These are phyloP conservation scores for Agrochola lota DNA, from an alignment of 2,888 invertebrate genomes.

Conservation along the genomic window DNA sequence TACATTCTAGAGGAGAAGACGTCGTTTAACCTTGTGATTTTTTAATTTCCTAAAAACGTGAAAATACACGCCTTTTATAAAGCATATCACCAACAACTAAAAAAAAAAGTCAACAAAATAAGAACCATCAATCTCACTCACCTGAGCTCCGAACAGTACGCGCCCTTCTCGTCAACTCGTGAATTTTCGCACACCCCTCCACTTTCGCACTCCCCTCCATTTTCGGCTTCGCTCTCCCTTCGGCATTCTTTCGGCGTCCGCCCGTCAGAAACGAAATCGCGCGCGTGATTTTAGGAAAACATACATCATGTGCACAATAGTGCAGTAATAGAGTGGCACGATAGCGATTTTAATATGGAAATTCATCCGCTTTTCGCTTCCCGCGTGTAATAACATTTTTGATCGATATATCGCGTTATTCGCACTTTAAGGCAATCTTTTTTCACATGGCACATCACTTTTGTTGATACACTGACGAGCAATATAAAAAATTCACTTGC, in stretches of 20 bases:
- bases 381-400: conserved; percentile 83
- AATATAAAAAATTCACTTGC: too few species aligned
- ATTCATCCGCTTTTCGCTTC: conserved; percentile 83
- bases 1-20: background rate
- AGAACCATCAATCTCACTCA: conserved; percentile 81
- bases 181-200: conserved; percentile 32
- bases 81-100: background rate
- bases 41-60: background rate
- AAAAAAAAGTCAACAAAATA: conserved; percentile 40
- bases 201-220: conserved; percentile 38
- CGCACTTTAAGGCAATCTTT: conserved; percentile 16
- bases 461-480: background rate
- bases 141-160: conserved; percentile 79
- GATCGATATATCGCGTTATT: conserved; percentile 73
- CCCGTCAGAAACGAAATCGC: conserved; percentile 77
- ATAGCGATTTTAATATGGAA: conserved; percentile 83
- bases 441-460: conserved; percentile 7
- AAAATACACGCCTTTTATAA: background rate
- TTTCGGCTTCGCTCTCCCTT: conserved; percentile 38
- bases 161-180: conserved; percentile 69
- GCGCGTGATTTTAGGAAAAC: conserved; percentile 83
- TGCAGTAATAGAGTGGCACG: conserved; percentile 80
- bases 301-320: conserved; percentile 88
- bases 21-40: too few species aligned
- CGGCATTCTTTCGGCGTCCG: conserved; percentile 56